Base-by-base conservation (phyloP, 2,888 invertebrate genomes). In the Clepsis dumicolana region DNA sequence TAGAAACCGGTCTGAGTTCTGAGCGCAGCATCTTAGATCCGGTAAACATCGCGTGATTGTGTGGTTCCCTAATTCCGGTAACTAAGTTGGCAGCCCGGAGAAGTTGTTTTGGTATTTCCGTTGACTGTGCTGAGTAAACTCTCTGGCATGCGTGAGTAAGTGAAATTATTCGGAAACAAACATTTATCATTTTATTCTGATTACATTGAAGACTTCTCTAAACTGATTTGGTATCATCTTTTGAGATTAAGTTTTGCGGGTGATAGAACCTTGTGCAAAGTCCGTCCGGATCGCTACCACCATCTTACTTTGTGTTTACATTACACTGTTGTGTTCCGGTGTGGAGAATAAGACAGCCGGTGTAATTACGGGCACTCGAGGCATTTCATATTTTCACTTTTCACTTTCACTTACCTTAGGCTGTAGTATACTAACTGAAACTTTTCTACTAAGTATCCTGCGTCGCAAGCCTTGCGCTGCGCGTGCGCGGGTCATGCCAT, bases 21-120 rank as follows among this genome's bases (percentile, higher is more conserved):
- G 54, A 7, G 41, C 25, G 24, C 67, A 54, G 50, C 41, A 59
- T 44, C 61, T 63, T 50, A 62, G 50, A 67, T 63, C 67, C 62
- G 62, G 66, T 32, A 32, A 14, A 50, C 50, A 63, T 54, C 48
- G 25, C 44, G 32, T 27, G 24, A 24, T 38, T 18, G 12, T 62
- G 62, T 63, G 50, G 62, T 67, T 63, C 62, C 56, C 62, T 50
- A 21, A 57, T 62, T 57, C 62, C 67, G 67, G 48, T 56, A 62
- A 62, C 44, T 62, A 25, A 61, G 35, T 48, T 12, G 35, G 16
- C 57, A 10, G 29, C 48, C 16, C 4, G 14, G 32, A 18, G 54
- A 24, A 48, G 29, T 29, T 3, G 35, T 44, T 27, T 41, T 27
- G 48, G 27, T 35, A 18, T 54, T 62, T 35, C 54, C 66, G 18